These are phyloP conservation scores for Zaprionus bogoriensis DNA, from an alignment of 2,888 invertebrate genomes.

Conservation along the genomic window DNA sequence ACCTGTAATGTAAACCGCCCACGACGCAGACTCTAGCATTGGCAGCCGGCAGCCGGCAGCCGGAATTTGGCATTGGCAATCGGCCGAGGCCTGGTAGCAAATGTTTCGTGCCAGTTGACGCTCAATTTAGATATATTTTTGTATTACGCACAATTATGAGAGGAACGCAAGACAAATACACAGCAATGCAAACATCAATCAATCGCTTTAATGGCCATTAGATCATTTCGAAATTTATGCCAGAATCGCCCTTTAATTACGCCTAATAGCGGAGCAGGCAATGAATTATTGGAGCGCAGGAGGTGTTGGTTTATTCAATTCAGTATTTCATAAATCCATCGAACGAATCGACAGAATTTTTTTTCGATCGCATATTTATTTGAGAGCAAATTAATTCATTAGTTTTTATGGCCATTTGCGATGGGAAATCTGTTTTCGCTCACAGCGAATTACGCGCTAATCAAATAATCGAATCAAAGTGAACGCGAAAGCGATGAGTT, in stretches of 20 bases:
- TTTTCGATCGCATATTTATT: background rate
- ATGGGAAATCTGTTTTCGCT: conserved; percentile 41
- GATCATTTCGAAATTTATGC: conserved; percentile 15
- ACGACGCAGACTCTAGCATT: background rate
- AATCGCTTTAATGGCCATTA: conserved; percentile 35
- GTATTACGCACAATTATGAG: conserved; percentile 46
- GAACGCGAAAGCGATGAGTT: no score
- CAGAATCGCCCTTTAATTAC: conserved; percentile 28
- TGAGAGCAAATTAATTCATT: conserved; percentile 10
- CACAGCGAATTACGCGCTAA: conserved; percentile 36
- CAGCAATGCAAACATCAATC: conserved; percentile 37
- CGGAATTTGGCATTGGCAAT: background rate
- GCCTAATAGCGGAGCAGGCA: conserved; percentile 6
- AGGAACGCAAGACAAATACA: background rate
- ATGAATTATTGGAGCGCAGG: no score
- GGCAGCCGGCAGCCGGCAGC: background rate
- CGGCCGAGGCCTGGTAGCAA: conserved; percentile 42
- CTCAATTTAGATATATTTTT: conserved; percentile 50
- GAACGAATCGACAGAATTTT: no score
- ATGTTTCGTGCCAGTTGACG: conserved; percentile 54
- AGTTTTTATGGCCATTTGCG: conserved; percentile 29
- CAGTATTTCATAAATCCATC: background rate
- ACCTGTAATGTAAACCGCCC: conserved; percentile 40
- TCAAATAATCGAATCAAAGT: conserved; percentile 41
- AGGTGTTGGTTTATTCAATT: no score